Percentiles rank a stretch among this genome's conserved stretches.
These are phyloP conservation scores for Ylistrum balloti DNA, from an alignment of 1,140 invertebrate species.

Conservation along the genomic window DNA sequence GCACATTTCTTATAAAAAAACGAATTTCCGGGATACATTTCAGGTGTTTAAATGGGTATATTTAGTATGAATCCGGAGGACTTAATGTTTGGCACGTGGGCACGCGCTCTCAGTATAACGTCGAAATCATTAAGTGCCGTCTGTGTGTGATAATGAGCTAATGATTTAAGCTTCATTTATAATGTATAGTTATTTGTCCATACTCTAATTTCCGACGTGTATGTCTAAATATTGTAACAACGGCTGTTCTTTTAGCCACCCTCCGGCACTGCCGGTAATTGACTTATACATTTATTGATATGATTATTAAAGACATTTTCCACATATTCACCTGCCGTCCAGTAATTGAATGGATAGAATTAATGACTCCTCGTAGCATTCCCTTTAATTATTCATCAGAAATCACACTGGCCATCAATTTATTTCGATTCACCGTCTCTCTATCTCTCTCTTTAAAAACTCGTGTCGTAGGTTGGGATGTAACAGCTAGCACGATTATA, in stretches of 20 bases:
- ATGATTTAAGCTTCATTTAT: slow-evolving; percentile 1
- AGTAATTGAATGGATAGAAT: slow-evolving; percentile 34
- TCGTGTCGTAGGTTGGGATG: neutral
- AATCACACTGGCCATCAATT: slow-evolving; percentile 1
- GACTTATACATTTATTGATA: slow-evolving; percentile 25
- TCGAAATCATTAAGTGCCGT: neutral
- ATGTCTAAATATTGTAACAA: neutral
- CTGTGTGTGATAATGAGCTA: neutral
- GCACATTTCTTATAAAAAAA: too few species aligned
- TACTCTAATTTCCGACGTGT: slow-evolving; percentile 14
- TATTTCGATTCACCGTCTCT: neutral
- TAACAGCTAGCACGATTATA: too few species aligned
- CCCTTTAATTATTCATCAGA: neutral
- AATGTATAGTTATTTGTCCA: neutral
- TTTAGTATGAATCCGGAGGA: too few species aligned
- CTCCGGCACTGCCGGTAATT: neutral
- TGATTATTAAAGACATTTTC: slow-evolving; percentile 27
- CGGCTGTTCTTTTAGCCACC: slow-evolving; percentile 16
- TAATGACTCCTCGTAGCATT: neutral
- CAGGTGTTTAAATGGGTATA: too few species aligned
- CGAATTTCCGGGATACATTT: too few species aligned
- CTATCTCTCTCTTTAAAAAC: neutral
- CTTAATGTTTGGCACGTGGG: neutral
- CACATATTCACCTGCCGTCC: slow-evolving; percentile 36
- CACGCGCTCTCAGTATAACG: neutral